Evolutionary conservation across 2,113 vertebrate species (phyloP).

Genomic region (Ovis aries): ARS-UI_Ramb_v3.0 NC_056054.1:102584501-102585000

Average conservation of each 20-base stretch:
- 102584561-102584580: not conserved
- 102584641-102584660: not conserved
- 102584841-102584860: not conserved
- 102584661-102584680: not conserved
- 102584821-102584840: not conserved
- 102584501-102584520: not conserved
- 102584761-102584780: rapidly evolving
- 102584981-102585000: not conserved
- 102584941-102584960: not conserved
- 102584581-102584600: not conserved
- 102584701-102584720: not conserved
- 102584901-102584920: not conserved
- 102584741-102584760: not conserved
- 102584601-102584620: not conserved
- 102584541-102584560: not conserved
- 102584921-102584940: not conserved
- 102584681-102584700: not conserved
- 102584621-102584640: not conserved
- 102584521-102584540: not conserved
- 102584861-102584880: not conserved
- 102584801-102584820: not conserved
- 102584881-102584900: not conserved
- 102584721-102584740: not conserved
- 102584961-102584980: not conserved
- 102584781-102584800: not conserved